phyloP scores from a whole-genome alignment of 2,797 vertebrate species.

The Aldrovandia affinis region DNA sequence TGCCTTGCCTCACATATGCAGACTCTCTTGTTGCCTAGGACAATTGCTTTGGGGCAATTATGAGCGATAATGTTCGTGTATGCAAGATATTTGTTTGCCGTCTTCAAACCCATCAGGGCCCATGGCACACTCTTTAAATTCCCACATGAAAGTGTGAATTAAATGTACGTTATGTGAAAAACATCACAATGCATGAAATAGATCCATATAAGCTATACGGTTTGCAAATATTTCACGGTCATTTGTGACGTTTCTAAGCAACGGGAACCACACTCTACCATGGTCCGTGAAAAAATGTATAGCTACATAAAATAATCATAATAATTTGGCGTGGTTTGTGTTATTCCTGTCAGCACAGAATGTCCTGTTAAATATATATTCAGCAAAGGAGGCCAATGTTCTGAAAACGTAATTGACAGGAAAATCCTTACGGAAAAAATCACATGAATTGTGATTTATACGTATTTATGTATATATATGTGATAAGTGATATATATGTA shows the following conservation, averaged over 20 bases:
- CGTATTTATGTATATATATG: no score
- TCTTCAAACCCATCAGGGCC: constrained; percentile 14
- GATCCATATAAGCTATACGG: background rate
- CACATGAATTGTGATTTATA: no score
- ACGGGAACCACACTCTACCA: background rate
- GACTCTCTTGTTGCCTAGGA: background rate
- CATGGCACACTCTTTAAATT: constrained; percentile 6
- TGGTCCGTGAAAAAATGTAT: background rate
- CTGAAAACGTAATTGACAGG: no score
- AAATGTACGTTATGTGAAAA: constrained; percentile 7
- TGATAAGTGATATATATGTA: no score
- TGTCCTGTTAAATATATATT: no score
- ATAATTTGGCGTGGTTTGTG: no score
- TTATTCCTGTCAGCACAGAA: no score
- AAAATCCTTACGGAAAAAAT: no score
- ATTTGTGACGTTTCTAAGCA: background rate
- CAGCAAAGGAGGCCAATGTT: no score
- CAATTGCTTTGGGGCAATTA: constrained; percentile 12
- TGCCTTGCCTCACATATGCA: constrained; percentile 65
- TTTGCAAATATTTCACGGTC: background rate
- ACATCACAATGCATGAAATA: background rate
- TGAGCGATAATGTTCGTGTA: constrained; percentile 10
- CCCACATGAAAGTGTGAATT: background rate
- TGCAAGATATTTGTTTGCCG: constrained; percentile 13
- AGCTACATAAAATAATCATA: no score